Base-by-base conservation (phyloP, 2,888 invertebrate genomes). In the Sycophila texana region DNA sequence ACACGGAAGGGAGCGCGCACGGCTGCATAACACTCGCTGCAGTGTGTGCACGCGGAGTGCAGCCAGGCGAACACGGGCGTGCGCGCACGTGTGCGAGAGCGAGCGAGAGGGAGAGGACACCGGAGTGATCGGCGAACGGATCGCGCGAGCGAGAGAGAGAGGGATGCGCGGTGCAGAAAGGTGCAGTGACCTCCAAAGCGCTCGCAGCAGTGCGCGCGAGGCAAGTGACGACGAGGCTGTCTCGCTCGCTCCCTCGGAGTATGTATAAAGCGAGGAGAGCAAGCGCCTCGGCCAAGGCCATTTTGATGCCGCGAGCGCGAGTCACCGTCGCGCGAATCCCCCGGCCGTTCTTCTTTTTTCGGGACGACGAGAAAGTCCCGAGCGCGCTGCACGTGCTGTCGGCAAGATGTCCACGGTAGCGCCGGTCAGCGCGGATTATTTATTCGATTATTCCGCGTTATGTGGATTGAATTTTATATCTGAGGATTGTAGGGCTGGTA, bases 111-210 rank as follows among this genome's bases (percentile, higher is more conserved):
- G 51, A 18, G 30, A 39, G 72, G 22, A 14, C 18, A 18, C 16
- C 16, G 39, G 26, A 30, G 61, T 10, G 39, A 39, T 39, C 39
- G 49, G 60, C 57, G 67, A 61, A 14, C 14, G 83, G 39, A 39
- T 39, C 49, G 76, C 63, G 77, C 30, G 68, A 47, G 63, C 66
- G 79, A 66, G 81, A 81, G 83, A 83, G 84, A 82, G 82, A 79
- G 79, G 74, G 83, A 81, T 47, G 61, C 74, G 49, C 13, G 49
- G 71, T 51, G 72, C 51, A 53, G 67, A 39, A 86, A 88, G 85
- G 87, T 88, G 87, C 87, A 87, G 86, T 88, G 87, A 88, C 87
- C 88, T 84, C 84, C 79, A 82, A 84, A 83, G 84, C 85, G 86
- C 84, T 85, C 66, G 65, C 75, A 65, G 63, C n/a, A 71, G 78